These are phyloP conservation scores for Huso huso DNA, from an alignment of 2,797 vertebrate species.

Conservation along the genomic window DNA sequence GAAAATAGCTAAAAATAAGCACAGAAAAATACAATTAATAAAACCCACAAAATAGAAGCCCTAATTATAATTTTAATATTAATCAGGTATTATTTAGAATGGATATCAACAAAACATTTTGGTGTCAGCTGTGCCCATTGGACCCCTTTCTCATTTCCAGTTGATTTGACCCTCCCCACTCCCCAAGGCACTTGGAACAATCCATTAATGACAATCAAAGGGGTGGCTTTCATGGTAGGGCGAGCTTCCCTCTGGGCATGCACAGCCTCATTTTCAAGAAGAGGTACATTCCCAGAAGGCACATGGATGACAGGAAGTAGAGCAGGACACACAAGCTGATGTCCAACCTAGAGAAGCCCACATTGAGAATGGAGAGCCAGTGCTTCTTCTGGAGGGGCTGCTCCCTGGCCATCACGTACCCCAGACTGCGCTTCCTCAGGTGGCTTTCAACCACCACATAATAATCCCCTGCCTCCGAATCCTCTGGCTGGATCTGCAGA, in stretches of 20 bases:
- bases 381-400: conserved; percentile 25
- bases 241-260: conserved; percentile 42
- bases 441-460: conserved; percentile 23
- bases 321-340: conserved; percentile 79
- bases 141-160: too few relatives aligned
- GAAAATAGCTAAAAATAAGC: too few relatives aligned
- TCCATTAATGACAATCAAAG: neutral
- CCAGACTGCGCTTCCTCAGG: conserved; percentile 47
- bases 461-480: conserved; percentile 21
- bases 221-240: conserved; percentile 36
- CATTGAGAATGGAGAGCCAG: conserved; percentile 68
- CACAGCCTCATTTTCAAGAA: conserved; percentile 70
- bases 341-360: conserved; percentile 78
- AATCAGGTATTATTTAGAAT: too few relatives aligned
- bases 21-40: too few relatives aligned
- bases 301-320: conserved; percentile 76
- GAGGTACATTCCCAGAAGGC: conserved; percentile 75
- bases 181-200: too few relatives aligned
- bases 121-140: too few relatives aligned
- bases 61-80: too few relatives aligned
- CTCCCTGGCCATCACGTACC: conserved; percentile 19
- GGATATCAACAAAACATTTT: too few relatives aligned
- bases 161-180: too few relatives aligned
- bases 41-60: too few relatives aligned
- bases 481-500: conserved; percentile 18